Conservation (phyloP, 2,113 vertebrate genomes). For the Motacilla tschutschensis region DNA sequence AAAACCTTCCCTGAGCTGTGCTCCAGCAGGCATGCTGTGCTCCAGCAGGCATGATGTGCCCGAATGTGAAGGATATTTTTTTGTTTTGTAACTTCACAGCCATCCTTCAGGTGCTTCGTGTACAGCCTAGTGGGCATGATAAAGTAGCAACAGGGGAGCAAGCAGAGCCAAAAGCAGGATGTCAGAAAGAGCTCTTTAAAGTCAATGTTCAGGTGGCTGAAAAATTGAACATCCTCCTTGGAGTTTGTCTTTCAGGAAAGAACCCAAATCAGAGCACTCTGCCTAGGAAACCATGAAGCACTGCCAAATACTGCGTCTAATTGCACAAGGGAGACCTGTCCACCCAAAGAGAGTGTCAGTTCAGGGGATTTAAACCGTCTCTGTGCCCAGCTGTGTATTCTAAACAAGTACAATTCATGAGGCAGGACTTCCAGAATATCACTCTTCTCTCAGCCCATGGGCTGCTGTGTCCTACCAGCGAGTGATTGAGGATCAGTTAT, state of each 20-base stretch:
- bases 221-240: neutral
- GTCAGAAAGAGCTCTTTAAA: neutral
- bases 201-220: neutral
- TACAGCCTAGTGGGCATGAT: neutral
- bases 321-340: neutral
- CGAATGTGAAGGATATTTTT: neutral
- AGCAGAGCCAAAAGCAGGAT: neutral
- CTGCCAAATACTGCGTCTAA: neutral
- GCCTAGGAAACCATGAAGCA: neutral
- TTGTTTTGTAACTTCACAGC: neutral
- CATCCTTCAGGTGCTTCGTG: neutral
- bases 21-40: neutral
- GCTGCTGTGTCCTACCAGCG: neutral
- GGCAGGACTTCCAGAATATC: neutral
- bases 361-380: neutral
- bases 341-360: neutral
- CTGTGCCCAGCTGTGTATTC: neutral
- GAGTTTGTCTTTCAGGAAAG: neutral
- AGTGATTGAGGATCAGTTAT: accelerated
- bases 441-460: neutral
- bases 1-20: neutral
- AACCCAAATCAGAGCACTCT: neutral
- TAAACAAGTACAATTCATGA: neutral
- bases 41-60: neutral
- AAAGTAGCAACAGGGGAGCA: neutral